Evolutionary conservation across 2,113 vertebrate genomes (phyloP).

Genomic region (Recurvirostra avosetta): DNA sequence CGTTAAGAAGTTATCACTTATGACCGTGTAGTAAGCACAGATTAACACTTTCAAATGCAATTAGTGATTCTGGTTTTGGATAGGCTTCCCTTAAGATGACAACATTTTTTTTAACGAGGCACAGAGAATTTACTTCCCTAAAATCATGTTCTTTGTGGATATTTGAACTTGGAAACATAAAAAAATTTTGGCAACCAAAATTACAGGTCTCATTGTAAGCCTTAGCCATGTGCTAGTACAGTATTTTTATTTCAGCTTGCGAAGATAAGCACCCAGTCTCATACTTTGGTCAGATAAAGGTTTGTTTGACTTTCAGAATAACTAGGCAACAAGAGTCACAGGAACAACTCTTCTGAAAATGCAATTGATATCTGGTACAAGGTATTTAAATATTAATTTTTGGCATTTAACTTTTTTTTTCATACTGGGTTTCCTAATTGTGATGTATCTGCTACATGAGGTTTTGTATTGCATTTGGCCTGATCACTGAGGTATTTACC

Average conservation of each 20-base stretch:
- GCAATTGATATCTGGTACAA: background rate
- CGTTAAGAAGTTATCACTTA: background rate
- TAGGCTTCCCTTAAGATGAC: background rate
- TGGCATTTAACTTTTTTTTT: background rate
- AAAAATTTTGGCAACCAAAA: background rate
- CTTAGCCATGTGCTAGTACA: background rate
- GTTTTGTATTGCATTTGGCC: background rate
- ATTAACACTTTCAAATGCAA: background rate
- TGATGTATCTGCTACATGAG: fast-evolving
- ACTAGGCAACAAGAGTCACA: background rate
- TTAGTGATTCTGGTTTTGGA: background rate
- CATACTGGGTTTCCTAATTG: background rate
- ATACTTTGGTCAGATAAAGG: background rate
- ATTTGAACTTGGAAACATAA: background rate
- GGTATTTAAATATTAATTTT: background rate
- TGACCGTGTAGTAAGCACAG: background rate
- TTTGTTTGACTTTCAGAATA: background rate
- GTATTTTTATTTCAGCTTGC: background rate
- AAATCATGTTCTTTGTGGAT: background rate
- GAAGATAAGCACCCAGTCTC: background rate
- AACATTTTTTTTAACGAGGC: background rate
- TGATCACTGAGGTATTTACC: background rate
- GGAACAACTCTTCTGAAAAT: background rate
- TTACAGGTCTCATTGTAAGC: background rate
- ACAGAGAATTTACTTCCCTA: background rate